phyloP scores from a whole-genome alignment of 2,888 invertebrate genomes.

The Invenusta paracnida region DNA sequence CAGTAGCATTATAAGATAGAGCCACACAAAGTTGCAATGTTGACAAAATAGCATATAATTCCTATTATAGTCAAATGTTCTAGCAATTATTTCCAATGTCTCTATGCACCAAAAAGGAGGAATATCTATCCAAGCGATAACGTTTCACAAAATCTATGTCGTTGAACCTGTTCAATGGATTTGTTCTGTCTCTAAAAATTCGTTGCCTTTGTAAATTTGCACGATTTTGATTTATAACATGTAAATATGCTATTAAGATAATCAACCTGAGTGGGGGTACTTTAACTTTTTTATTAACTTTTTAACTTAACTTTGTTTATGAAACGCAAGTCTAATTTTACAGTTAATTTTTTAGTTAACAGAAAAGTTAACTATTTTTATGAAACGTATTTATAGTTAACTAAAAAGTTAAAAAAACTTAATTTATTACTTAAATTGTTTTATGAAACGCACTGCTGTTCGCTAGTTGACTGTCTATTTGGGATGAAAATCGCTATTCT shows the following conservation, averaged over 20 bases:
- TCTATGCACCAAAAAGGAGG: neutral
- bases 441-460: no score
- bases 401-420: neutral
- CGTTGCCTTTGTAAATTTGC: neutral
- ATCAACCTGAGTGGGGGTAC: no score
- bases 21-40: neutral
- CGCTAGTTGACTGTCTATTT: no score
- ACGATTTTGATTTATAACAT: neutral
- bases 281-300: neutral
- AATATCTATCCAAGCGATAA: neutral
- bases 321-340: neutral
- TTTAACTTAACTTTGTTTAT: neutral
- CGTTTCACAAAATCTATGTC: neutral
- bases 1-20: neutral
- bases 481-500: no score
- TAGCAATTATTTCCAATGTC: neutral
- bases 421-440: neutral
- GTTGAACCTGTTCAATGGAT: neutral
- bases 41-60: neutral
- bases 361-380: neutral
- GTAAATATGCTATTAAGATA: neutral
- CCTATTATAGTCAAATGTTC: neutral
- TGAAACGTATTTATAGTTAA: neutral
- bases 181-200: neutral
- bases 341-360: neutral